Percentiles rank a stretch among this genome's conserved stretches.
These are phyloP conservation scores for Cryptus viduatorius DNA, from an alignment of 2,888 invertebrate species.

Conservation along the genomic window DNA sequence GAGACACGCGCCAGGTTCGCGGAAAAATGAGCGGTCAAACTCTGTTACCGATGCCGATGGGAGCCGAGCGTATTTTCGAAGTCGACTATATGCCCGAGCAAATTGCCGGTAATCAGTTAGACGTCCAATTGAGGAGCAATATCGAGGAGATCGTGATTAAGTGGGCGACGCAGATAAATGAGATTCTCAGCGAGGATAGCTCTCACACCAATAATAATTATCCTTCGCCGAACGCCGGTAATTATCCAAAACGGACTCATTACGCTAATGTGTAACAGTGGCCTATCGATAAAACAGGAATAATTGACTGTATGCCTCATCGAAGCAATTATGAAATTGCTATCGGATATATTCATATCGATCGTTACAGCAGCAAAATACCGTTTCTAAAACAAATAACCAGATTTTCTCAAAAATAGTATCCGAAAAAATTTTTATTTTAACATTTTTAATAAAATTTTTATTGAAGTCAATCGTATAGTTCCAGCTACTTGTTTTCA, in stretches of 20 bases:
- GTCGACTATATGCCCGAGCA: conserved; percentile 86
- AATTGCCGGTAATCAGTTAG: conserved; percentile 87
- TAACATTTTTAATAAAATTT: no score
- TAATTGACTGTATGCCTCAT: no score
- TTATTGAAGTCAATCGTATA: no score
- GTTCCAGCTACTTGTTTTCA: no score
- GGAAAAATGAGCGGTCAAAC: conserved; percentile 95
- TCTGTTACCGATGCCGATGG: conserved; percentile 94
- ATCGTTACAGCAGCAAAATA: no score
- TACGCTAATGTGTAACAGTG: conserved; percentile 19
- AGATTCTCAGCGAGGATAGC: conserved; percentile 92
- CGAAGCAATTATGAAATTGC: not conserved
- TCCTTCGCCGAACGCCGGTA: conserved; percentile 88
- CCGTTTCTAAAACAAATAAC: no score
- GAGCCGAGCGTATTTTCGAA: conserved; percentile 89
- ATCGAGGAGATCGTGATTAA: conserved; percentile 95
- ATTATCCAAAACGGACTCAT: conserved; percentile 41
- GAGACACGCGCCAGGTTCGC: conserved; percentile 86
- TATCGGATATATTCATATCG: not conserved
- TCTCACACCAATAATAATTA: conserved; percentile 89
- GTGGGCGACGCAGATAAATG: conserved; percentile 93
- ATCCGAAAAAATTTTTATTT: no score
- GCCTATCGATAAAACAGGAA: not conserved
- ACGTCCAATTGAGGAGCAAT: conserved; percentile 91
- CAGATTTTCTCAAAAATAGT: no score